These are phyloP conservation scores for Myotis yumanensis DNA, from an alignment of 2,113 vertebrate species.

Conservation along the genomic window DNA sequence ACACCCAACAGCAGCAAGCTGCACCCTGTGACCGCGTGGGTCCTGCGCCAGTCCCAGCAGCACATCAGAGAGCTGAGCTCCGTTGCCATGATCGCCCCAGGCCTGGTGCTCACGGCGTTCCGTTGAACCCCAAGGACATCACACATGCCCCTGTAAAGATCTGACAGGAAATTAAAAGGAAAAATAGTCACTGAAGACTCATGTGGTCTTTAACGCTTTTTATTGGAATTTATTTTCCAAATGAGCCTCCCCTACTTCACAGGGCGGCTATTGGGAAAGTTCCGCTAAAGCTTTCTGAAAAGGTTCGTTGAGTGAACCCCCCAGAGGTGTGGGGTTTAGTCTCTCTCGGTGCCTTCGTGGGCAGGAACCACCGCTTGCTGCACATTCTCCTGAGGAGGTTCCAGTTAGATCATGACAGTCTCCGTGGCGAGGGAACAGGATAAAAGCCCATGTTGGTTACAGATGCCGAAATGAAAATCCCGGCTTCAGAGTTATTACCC, in stretches of 20 bases:
- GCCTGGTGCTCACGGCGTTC: slow-evolving; percentile 2
- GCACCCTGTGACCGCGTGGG: slow-evolving; percentile 44
- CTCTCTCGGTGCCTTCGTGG: neutral
- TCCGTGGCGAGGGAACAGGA: neutral
- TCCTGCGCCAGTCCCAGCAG: neutral
- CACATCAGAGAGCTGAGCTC: slow-evolving; percentile 46
- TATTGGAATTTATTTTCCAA: slow-evolving; percentile 3
- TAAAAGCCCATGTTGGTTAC: neutral
- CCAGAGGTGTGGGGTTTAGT: neutral
- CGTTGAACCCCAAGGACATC: neutral
- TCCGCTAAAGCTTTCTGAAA: slow-evolving; percentile 21
- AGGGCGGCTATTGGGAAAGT: neutral
- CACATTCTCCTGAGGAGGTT: slow-evolving; percentile 1
- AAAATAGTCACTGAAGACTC: slow-evolving; percentile 30
- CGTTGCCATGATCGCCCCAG: slow-evolving; percentile 28
- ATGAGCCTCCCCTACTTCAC: slow-evolving; percentile 8
- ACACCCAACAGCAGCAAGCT: slow-evolving; percentile 57
- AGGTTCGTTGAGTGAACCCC: neutral
- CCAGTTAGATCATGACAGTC: neutral
- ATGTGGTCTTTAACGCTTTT: slow-evolving; percentile 11
- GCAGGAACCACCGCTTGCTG: neutral
- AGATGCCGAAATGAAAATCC: neutral
- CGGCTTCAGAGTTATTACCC: neutral
- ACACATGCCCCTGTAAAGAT: slow-evolving; percentile 32
- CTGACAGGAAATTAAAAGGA: slow-evolving; percentile 56